Base-by-base conservation (phyloP, 2,888 invertebrate genomes). In the Petrophora chlorosata region DNA sequence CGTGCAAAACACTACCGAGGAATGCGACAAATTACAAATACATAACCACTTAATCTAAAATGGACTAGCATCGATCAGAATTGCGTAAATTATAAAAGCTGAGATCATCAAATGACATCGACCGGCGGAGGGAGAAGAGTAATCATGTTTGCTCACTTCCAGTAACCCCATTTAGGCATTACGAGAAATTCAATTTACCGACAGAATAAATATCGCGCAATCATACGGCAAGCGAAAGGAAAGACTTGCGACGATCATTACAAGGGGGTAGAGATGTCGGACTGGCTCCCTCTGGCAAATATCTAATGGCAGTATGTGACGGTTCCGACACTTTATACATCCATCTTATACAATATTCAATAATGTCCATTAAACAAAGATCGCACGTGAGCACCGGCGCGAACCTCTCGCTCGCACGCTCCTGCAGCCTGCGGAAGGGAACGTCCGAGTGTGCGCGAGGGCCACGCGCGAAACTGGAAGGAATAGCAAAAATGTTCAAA, bases 41-140 rank as follows among this genome's bases (percentile, higher is more conserved):
- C 59, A 60, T 71, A 56, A 55, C 46, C 34, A 33, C 65, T 66
- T 65, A 16, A 45, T 52, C 55, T 36, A 32, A 41, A 30, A 35
- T 42, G 45, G 82, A 83, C 83, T 82, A 82, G 84, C 76, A 70
- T 78, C 64, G 66, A 77, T 82, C 79, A 82, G 80, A 79, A 79
- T 81, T 72, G 70, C 65, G 56, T 54, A 63, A 73, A 73, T 53
- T 45, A 62, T 50, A 67, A 50, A 28, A 7, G 5, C 34, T 19
- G 43, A 53, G 40, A 48, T 51, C 40, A 34, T 36, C 10, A 3
- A 32, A 29, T 34, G 33, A 29, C 34, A 43, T 30, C 26, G 44
- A 35, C 9, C 5, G 25, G 29, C 16, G 30, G 34, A 33, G n/a
- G n/a, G n/a, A n/a, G n/a, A n/a, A n/a, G n/a, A n/a, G n/a, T n/a